A percentile compares a stretch with the other conserved stretches of the same genome.
These are phyloP conservation scores for Pomatostomus ruficeps DNA, from an alignment of 2,113 vertebrate genomes.

Conservation along the genomic window DNA sequence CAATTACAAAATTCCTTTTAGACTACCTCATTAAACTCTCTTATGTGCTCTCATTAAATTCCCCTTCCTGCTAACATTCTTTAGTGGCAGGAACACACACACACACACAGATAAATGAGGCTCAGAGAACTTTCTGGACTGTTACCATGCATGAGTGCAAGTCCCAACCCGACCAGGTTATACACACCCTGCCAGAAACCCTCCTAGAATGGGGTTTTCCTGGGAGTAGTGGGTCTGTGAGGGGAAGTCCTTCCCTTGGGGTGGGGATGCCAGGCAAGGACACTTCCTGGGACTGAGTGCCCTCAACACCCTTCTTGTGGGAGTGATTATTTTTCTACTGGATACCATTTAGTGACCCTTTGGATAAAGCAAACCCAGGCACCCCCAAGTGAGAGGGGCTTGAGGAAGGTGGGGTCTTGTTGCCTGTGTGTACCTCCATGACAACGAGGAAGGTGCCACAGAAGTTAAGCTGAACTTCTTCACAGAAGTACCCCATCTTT, in stretches of 20 bases:
- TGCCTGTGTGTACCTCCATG: background rate
- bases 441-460: background rate
- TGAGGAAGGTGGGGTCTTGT: fast-evolving
- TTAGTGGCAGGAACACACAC: background rate
- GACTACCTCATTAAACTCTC: background rate
- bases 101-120: background rate
- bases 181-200: background rate
- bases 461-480: background rate
- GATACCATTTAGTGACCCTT: background rate
- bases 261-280: background rate
- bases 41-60: background rate
- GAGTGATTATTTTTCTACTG: background rate
- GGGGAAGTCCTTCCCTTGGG: background rate
- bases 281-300: background rate
- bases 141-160: background rate
- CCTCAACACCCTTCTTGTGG: background rate
- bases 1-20: background rate
- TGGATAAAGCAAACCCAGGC: background rate
- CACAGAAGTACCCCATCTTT: background rate
- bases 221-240: background rate
- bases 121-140: background rate
- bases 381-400: fast-evolving
- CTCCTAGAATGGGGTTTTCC: background rate
- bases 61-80: background rate
- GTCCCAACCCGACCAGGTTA: background rate